These are phyloP conservation scores for Acronicta psi DNA, from an alignment of 2,888 invertebrate species.

Conservation along the genomic window DNA sequence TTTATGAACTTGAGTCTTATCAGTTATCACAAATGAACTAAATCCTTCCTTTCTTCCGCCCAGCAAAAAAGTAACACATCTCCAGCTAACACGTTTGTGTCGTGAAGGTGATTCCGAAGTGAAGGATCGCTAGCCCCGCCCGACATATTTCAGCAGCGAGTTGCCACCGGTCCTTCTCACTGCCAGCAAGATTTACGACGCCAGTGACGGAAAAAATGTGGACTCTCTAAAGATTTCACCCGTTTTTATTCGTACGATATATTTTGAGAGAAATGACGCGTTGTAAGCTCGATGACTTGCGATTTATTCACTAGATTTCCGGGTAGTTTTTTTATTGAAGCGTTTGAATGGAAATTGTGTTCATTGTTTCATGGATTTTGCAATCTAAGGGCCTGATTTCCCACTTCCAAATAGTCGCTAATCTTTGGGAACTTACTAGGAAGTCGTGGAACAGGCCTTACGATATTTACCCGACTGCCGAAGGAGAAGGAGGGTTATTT, in stretches of 20 bases:
- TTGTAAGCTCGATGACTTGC: conserved; percentile 62
- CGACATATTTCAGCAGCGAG: conserved; percentile 67
- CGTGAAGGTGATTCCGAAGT: conserved; percentile 69
- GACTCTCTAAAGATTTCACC: conserved; percentile 74
- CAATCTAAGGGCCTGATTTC: conserved; percentile 2
- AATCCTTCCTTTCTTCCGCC: background rate
- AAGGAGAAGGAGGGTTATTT: too few species aligned
- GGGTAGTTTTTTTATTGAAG: conserved; percentile 47
- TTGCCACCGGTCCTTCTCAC: conserved; percentile 49
- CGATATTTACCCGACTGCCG: too few species aligned
- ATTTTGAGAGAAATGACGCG: conserved; percentile 81
- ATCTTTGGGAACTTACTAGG: too few species aligned
- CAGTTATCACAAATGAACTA: too few species aligned
- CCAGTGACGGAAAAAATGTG: conserved; percentile 73
- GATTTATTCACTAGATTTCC: conserved; percentile 68
- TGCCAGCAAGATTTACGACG: conserved; percentile 73
- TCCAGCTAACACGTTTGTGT: conserved; percentile 66
- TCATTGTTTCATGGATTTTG: conserved; percentile 6
- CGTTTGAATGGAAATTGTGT: conserved; percentile 26
- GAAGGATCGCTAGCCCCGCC: conserved; percentile 68
- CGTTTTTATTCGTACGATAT: conserved; percentile 79
- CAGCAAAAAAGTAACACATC: conserved; percentile 41
- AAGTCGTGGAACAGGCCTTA: too few species aligned
- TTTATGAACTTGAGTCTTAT: too few species aligned
- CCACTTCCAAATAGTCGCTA: too few species aligned